These are phyloP conservation scores for Drosophila lowei DNA, from an alignment of 1,140 invertebrate species.

Conservation along the genomic window DNA sequence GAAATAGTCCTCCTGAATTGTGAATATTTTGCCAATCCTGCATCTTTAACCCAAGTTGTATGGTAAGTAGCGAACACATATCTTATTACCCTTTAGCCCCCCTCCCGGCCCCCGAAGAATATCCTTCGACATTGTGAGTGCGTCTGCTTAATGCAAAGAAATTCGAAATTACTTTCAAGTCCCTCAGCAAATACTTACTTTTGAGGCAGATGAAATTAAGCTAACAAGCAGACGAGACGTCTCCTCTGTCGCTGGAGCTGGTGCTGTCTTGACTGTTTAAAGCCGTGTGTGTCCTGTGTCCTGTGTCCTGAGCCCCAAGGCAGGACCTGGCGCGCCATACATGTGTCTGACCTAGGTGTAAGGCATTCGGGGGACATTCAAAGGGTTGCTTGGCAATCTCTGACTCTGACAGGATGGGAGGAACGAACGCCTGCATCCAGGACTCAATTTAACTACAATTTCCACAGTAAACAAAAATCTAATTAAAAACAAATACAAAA, in stretches of 20 bases:
- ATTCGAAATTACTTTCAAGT: conserved; percentile 66
- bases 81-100: too few species aligned
- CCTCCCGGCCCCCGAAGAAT: too few species aligned
- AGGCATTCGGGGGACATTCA: neutral
- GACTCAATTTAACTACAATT: conserved; percentile 72
- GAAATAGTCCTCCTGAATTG: conserved; percentile 89
- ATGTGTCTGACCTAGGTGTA: conserved; percentile 41
- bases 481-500: conserved; percentile 80
- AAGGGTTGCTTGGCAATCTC: too few species aligned
- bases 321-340: conserved; percentile 44
- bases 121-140: too few species aligned
- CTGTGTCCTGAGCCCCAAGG: conserved; percentile 9
- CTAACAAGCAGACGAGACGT: neutral
- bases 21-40: conserved; percentile 92
- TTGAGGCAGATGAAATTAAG: conserved; percentile 18
- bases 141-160: conserved; percentile 39
- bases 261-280: too few species aligned
- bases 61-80: conserved; percentile 86
- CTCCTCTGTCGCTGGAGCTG: neutral
- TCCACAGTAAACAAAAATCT: conserved; percentile 73
- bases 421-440: conserved; percentile 17
- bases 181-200: conserved; percentile 36
- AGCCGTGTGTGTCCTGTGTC: too few species aligned
- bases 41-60: conserved; percentile 88
- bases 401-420: neutral